phyloP scores from a whole-genome alignment of 2,888 invertebrate species.

The Lucinisca nassula region DNA sequence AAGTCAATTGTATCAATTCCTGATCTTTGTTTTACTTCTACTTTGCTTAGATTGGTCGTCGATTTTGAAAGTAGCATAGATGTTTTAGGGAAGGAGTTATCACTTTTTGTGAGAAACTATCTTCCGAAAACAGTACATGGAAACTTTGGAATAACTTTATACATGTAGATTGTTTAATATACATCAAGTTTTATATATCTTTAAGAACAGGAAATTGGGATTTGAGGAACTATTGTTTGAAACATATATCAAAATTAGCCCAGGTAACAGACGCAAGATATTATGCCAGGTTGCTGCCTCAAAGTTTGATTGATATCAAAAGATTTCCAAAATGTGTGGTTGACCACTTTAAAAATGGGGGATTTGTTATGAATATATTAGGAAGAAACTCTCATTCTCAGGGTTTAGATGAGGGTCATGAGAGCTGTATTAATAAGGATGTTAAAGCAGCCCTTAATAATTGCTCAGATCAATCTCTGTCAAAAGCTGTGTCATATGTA shows the following conservation, averaged over 20 bases:
- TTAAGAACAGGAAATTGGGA: not conserved
- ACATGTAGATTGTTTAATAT: not conserved
- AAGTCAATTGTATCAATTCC: no score
- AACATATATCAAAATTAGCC: not conserved
- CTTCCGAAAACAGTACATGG: not conserved
- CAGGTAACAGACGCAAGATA: not conserved
- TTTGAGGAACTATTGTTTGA: not conserved
- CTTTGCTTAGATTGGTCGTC: no score
- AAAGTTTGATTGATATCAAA: not conserved
- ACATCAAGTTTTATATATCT: not conserved
- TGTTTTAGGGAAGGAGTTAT: no score
- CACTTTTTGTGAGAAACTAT: not conserved
- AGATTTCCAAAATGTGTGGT: not conserved
- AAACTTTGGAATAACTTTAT: not conserved
- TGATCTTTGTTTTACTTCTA: no score
- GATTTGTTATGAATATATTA: not conserved
- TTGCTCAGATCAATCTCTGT: not conserved
- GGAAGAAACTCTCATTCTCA: not conserved
- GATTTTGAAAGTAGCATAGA: no score
- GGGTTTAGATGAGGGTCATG: constrained; percentile 23
- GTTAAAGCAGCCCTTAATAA: constrained; percentile 3
- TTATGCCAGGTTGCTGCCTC: not conserved
- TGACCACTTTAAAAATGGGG: not conserved
- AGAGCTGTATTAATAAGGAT: constrained; percentile 21
- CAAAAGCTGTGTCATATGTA: not conserved